Conservation (phyloP, 2,797 vertebrate species). For the Danio albolineatus region DNA sequence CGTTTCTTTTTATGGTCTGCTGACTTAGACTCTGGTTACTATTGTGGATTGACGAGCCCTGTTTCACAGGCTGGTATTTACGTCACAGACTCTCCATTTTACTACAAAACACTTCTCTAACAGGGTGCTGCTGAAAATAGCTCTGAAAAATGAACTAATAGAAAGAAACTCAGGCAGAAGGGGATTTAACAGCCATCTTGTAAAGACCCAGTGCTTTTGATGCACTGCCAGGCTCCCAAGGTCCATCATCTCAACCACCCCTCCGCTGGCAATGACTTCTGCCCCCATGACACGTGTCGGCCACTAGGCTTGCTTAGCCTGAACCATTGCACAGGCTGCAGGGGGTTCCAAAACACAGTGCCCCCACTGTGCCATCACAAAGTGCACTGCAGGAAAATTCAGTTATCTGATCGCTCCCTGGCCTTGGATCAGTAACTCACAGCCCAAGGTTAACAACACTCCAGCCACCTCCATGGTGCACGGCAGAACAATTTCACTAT, state of each 20-base stretch:
- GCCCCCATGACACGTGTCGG: conserved; percentile 42
- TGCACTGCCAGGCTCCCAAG: conserved; percentile 43
- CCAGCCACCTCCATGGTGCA: conserved; percentile 44
- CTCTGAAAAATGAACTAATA: conserved; percentile 20
- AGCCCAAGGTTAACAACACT: conserved; percentile 45
- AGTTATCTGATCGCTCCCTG: conserved; percentile 46
- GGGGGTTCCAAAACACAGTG: conserved; percentile 45
- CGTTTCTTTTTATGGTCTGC: conserved; percentile 41
- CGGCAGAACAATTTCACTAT: conserved; percentile 1
- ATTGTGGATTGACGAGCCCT: conserved; percentile 34
- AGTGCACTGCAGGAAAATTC: conserved; percentile 30
- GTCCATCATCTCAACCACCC: conserved; percentile 25
- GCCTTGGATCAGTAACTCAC: conserved; percentile 28
- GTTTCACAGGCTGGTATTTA: conserved; percentile 21
- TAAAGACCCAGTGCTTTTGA: conserved; percentile 46
- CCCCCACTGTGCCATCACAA: conserved; percentile 38
- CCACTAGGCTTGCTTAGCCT: conserved; percentile 37
- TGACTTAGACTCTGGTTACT: conserved; percentile 26
- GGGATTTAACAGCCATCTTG: conserved; percentile 50
- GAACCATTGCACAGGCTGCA: conserved; percentile 29
- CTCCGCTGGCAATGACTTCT: conserved; percentile 45
- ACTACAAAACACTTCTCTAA: conserved; percentile 28
- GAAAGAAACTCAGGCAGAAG: conserved; percentile 37
- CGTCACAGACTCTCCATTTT: conserved; percentile 35
- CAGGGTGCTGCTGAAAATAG: conserved; percentile 37